These are phyloP conservation scores for Troilus luridus DNA, from an alignment of 2,888 invertebrate species.

Conservation along the genomic window DNA sequence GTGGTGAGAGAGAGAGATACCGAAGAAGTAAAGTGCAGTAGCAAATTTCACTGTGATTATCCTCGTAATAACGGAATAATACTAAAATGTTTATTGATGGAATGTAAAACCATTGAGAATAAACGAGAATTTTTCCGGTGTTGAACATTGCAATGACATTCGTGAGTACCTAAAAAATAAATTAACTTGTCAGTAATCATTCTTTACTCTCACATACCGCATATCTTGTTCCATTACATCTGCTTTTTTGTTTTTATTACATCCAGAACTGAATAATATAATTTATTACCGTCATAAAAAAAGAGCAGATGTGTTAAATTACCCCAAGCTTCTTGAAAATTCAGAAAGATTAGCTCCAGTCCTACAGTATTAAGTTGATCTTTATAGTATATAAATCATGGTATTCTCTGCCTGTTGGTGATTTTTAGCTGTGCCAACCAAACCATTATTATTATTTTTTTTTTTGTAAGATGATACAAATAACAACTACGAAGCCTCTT, in stretches of 20 bases:
- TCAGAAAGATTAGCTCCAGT: constrained; percentile 7
- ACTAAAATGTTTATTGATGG: neutral
- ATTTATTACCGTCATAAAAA: constrained; percentile 36
- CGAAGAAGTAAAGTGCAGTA: too few relatives aligned
- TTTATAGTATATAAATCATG: neutral
- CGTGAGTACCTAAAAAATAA: neutral
- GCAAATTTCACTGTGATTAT: too few relatives aligned
- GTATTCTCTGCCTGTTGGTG: neutral
- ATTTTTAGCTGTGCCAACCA: neutral
- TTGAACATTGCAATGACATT: neutral
- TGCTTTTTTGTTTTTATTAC: neutral
- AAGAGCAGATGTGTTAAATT: neutral
- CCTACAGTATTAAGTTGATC: neutral
- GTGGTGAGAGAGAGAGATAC: too few relatives aligned
- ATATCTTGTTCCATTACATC: neutral
- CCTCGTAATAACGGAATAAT: too few relatives aligned
- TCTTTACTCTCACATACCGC: neutral
- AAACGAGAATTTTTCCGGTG: neutral
- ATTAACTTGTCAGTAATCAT: neutral
- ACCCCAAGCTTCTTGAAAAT: neutral
- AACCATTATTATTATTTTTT: too few relatives aligned
- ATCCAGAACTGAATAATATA: neutral
- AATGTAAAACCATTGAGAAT: neutral
- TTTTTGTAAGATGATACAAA: too few relatives aligned
- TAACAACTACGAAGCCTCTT: too few relatives aligned